Conservation (phyloP, 2,797 vertebrate species). For the Sebastes umbrosus region DNA sequence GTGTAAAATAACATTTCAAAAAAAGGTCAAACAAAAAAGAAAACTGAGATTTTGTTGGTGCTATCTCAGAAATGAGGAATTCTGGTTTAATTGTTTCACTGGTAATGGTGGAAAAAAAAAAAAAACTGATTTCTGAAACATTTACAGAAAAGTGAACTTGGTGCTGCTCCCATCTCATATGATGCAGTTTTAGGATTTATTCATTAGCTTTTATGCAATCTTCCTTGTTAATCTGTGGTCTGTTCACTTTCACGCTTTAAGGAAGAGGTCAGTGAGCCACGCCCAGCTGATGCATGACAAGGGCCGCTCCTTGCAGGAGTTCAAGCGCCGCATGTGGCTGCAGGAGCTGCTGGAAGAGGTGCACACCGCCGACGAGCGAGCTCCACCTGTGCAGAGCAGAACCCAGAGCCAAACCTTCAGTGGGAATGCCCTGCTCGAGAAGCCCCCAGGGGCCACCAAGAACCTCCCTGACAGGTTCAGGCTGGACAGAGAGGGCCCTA, state of each 20-base stretch:
- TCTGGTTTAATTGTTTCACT: not conserved
- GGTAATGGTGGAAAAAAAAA: not conserved
- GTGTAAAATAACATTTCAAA: not conserved
- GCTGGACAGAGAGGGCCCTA: slow-evolving; percentile 80
- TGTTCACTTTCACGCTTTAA: slow-evolving; percentile 63
- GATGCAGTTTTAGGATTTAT: not conserved
- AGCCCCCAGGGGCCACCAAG: slow-evolving; percentile 88
- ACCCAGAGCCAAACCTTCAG: slow-evolving; percentile 77
- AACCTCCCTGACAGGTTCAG: slow-evolving; percentile 85
- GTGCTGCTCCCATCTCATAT: not conserved
- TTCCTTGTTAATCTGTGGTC: not conserved
- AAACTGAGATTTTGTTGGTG: not conserved
- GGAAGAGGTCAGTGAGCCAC: slow-evolving; percentile 86
- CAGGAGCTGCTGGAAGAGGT: slow-evolving; percentile 91
- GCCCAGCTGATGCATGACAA: slow-evolving; percentile 95
- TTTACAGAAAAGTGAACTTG: not conserved
- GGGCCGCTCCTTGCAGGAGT: slow-evolving; percentile 90
- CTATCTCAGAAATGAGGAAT: not conserved
- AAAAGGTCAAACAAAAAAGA: not conserved
- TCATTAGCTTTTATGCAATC: not conserved
- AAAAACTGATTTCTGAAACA: not conserved
- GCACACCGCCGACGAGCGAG: slow-evolving; percentile 89
- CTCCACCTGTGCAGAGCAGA: slow-evolving; percentile 71
- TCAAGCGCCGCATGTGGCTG: slow-evolving; percentile 89
- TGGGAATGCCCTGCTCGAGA: slow-evolving; percentile 80